Conservation (phyloP, 2,797 vertebrate genomes). For the Helicolenus hilgendorfi region DNA sequence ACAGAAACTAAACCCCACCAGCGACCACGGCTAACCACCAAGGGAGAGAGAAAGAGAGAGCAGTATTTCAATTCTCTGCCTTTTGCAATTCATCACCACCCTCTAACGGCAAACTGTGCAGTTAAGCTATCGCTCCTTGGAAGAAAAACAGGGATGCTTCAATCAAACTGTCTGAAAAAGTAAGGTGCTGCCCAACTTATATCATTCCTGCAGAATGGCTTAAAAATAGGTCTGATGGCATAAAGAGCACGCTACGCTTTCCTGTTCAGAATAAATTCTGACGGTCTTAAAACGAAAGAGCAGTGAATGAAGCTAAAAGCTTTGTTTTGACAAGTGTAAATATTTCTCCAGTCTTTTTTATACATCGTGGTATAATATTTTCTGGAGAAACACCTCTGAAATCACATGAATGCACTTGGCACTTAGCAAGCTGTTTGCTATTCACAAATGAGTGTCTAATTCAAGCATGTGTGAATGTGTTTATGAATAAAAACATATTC, state of each 20-base stretch:
- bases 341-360: not conserved
- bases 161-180: conserved; percentile 55
- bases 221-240: conserved; percentile 11
- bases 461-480: not conserved
- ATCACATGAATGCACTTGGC: not conserved
- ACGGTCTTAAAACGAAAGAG: not conserved
- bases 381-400: not conserved
- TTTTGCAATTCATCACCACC: conserved; percentile 72
- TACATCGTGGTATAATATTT: not conserved
- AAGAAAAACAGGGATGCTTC: conserved; percentile 55
- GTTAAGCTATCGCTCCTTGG: conserved; percentile 49
- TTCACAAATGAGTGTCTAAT: not conserved
- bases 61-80: conserved; percentile 63
- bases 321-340: not conserved
- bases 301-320: not conserved
- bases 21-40: conserved; percentile 52
- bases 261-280: conserved; percentile 2
- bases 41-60: conserved; percentile 55
- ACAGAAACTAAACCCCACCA: conserved; percentile 60
- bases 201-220: conserved; percentile 23
- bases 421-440: not conserved
- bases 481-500: not conserved
- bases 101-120: conserved; percentile 51
- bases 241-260: not conserved
- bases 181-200: conserved; percentile 28